Evolutionary conservation across 2,113 vertebrate genomes (phyloP).

Genomic region (Heteronetta atricapilla): DNA sequence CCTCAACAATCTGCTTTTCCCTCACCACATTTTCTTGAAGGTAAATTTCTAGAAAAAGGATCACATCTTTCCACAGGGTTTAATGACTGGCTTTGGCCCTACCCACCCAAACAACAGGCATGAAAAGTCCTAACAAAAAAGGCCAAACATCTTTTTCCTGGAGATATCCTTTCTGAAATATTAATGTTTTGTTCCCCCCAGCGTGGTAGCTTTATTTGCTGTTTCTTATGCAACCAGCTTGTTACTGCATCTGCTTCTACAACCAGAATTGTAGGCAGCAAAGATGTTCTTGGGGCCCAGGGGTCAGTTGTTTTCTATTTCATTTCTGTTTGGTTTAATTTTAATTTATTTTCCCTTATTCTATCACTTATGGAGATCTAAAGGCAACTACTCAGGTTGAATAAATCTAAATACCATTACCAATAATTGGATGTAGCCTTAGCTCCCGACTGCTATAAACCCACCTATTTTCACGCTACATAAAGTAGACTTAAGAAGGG

Average conservation of each 20-base stretch:
- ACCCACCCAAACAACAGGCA: neutral
- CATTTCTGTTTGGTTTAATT: constrained; percentile 58
- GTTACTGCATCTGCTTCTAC: neutral
- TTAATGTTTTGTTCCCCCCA: constrained; percentile 40
- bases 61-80: neutral
- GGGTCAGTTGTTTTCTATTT: constrained; percentile 46
- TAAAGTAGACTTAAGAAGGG: neutral
- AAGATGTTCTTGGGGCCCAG: constrained; percentile 29
- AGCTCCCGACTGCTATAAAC: neutral
- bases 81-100: constrained; percentile 19
- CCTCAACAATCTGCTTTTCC: constrained; percentile 2
- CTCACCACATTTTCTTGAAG: neutral
- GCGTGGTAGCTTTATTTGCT: constrained; percentile 25
- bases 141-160: neutral
- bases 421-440: neutral
- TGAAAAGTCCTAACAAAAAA: neutral
- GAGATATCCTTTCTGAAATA: constrained; percentile 41
- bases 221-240: constrained; percentile 9
- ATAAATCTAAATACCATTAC: constrained; percentile 72
- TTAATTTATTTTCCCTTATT: constrained; percentile 66
- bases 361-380: constrained; percentile 1
- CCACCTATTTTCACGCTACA: neutral
- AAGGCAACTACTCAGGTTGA: constrained; percentile 27
- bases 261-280: constrained; percentile 10
- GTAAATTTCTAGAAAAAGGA: constrained; percentile 9